Evolutionary conservation across 2,113 vertebrate genomes (phyloP), one percentile per base, ranked within the genome.

Genomic region (Psettodes erumei): DNA sequence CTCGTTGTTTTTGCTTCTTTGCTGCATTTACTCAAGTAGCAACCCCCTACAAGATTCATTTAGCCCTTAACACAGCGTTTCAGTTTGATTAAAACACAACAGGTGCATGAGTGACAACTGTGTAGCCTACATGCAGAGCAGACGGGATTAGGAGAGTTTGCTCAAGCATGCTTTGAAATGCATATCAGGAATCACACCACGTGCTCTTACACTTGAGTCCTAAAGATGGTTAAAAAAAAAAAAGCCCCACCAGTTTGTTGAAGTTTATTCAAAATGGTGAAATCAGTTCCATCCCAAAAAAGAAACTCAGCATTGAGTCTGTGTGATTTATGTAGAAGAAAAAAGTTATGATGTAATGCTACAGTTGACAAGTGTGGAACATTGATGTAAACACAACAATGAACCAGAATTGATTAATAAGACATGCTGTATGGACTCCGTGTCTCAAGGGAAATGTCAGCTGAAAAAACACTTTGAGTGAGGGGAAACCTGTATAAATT

Each of bases 1-100:
- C 67, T 71, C 68, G 40, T 70, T 82, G 70, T 66, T 84, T 21
- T 86, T 62, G 51, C 71, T 79, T 61, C 33, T 81, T 81, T 73
- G 61, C 51, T 60, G 59, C 48, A 67, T 83, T 77, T 87, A 65
- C 74, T 85, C 43, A 64, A 75, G 48, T n/a, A 13, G 68, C 38
- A 53, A 32, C 23, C 53, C 63, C 11, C 71, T 42, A 69, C 16
- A 55, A 53, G 54, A 71, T 65, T 55, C 1, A 5, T 82, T 86
- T 53, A 80, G 48, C 60, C 56, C 23, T 7, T 47, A 47, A 74
- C 23, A 53, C 15, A 43, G 37, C 10, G 16, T 55, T 81, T 62
- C 23, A 65, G 56, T 58, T 71, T 45, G 67, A 71, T 23, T 72
- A 23, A 50, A 83, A 74, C 53, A 63, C 77, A 87, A 78, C 75